A percentile compares a stretch with the other conserved stretches of the same genome.
phyloP scores from a whole-genome alignment of 1,140 invertebrate genomes.

The Formica exsecta region DNA sequence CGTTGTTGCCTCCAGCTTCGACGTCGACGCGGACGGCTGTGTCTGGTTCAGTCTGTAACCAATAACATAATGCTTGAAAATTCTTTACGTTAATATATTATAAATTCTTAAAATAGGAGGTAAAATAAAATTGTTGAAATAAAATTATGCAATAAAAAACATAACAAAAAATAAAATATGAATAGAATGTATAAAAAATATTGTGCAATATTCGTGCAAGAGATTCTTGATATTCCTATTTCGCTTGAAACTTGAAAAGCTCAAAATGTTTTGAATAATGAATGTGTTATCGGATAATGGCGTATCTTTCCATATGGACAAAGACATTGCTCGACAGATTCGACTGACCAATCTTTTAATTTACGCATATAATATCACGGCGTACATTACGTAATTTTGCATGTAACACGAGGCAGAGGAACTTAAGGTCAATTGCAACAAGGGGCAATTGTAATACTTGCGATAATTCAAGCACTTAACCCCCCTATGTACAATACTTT shows the following conservation, averaged over 20 bases:
- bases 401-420: constrained; percentile 7
- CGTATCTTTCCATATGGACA: not conserved
- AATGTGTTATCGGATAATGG: too few relatives aligned
- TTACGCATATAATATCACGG: constrained; percentile 1
- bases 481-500: not conserved
- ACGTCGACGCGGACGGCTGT: constrained; percentile 13
- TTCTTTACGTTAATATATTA: not conserved
- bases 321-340: not conserved
- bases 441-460: constrained; percentile 40
- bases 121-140: not conserved
- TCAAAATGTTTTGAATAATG: not conserved
- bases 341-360: constrained; percentile 12
- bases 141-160: not conserved
- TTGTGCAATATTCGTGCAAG: too few relatives aligned
- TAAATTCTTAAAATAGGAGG: not conserved
- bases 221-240: not conserved
- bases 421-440: constrained; percentile 31
- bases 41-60: constrained; percentile 53
- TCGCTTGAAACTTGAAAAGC: not conserved
- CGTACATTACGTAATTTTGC: constrained; percentile 13
- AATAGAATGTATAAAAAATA: not conserved
- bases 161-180: not conserved
- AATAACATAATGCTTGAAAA: constrained; percentile 6
- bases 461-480: constrained; percentile 27
- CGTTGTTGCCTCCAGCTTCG: constrained; percentile 79